Evolutionary conservation across 2,888 invertebrate species (phyloP), one percentile per base, ranked within the genome.

Genomic region (Hanleya hanleyi): DNA sequence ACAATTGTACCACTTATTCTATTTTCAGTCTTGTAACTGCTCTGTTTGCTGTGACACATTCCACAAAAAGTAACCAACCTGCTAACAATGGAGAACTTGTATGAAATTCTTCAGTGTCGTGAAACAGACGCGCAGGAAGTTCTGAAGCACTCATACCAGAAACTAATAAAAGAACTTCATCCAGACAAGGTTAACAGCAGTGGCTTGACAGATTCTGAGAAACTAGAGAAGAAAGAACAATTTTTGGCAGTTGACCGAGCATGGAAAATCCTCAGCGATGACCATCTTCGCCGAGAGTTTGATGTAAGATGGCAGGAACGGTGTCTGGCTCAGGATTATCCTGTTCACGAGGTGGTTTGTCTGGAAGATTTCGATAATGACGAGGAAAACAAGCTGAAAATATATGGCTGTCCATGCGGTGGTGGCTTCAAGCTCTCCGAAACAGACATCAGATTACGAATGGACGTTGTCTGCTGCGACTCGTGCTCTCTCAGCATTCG

Each of bases 391-490:
- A 57, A 74, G 9, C 36, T 67, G 7, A 81, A 74, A 62, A 71
- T 57, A 1, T 84, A 83, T 73, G 69, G 72, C 0, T 88, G 88
- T 78, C 78, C 86, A 64, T 88, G 88, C 82, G 87, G 87, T 0
- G 85, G 86, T 7, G 62, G 57, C 33, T 87, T 82, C 76, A 35
- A 78, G 6, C 65, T 87, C 64, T 76, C 81, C 6, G 69, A 75
- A 18, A 65, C 67, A 1, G 87, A 88, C 68, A 75, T 80, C 6
- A 71, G 81, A 49, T 72, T 85, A 33, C 76, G 78, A 35, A 82
- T 83, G 75, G 87, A 87, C 72, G 75, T 83, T 64, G 85, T 87
- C 0, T 86, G 84, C 68, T 88, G 88, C 82, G 83, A 83, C 69
- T 82, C 84, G 0, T 88, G 88, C 74, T 86, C 87, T 5, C 74